Conservation (phyloP, 2,113 vertebrate species). For the Motacilla alba region DNA sequence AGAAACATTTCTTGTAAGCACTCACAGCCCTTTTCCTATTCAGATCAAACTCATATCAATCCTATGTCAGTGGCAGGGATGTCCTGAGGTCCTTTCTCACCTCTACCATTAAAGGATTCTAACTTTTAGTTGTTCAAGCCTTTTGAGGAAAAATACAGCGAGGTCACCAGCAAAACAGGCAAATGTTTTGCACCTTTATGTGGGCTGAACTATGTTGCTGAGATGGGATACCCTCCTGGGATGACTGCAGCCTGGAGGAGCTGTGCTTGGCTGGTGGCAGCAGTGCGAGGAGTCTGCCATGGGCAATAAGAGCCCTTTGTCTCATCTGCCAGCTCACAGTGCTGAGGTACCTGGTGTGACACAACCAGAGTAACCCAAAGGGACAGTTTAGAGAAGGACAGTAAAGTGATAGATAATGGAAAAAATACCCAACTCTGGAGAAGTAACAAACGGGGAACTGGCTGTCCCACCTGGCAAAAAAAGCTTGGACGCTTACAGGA, state of each 20-base stretch:
- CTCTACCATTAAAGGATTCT: not conserved
- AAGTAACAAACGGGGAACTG: not conserved
- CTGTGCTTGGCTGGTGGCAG: not conserved
- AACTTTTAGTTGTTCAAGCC: not conserved
- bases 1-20: not conserved
- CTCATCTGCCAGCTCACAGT: not conserved
- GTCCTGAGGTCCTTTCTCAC: not conserved
- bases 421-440: not conserved
- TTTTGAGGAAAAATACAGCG: not conserved
- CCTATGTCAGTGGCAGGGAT: not conserved
- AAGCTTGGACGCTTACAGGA: not conserved
- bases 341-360: not conserved
- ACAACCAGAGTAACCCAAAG: not conserved
- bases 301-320: not conserved
- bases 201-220: not conserved
- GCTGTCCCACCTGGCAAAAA: not conserved
- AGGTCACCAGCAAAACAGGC: not conserved
- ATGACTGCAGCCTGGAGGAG: not conserved
- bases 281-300: not conserved
- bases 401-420: not conserved
- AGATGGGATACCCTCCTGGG: not conserved
- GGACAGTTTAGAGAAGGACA: not conserved
- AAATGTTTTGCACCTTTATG: not conserved
- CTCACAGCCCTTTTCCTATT: not conserved
- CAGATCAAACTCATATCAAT: not conserved